Evolutionary conservation across 2,888 invertebrate species (phyloP).

Genomic region (Bruchidius siliquastri): DNA sequence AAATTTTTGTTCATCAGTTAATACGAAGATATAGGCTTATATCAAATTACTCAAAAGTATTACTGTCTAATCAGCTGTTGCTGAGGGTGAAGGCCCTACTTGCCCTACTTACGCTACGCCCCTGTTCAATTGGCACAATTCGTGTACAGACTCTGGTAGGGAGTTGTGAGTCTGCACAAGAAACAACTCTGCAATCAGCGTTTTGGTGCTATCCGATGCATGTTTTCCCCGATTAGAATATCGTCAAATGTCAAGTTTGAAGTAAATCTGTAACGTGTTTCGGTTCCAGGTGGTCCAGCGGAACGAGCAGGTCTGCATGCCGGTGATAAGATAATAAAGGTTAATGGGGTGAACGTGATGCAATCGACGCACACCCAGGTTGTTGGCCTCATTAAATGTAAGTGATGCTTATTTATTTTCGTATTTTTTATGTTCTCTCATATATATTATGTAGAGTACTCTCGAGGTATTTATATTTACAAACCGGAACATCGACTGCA

Average conservation of each 20-base stretch:
- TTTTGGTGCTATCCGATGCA: too few species aligned
- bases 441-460: conserved; percentile 7
- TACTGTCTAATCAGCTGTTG: too few species aligned
- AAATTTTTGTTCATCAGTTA: too few species aligned
- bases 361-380: conserved; percentile 92
- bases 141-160: too few species aligned
- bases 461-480: background rate
- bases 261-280: background rate
- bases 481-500: background rate
- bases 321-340: conserved; percentile 90
- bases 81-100: too few species aligned
- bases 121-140: too few species aligned
- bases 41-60: too few species aligned
- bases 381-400: conserved; percentile 91
- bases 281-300: conserved; percentile 77
- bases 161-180: too few species aligned
- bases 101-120: too few species aligned
- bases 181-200: too few species aligned
- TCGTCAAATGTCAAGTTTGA: background rate
- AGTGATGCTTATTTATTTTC: conserved; percentile 41
- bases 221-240: background rate
- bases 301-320: conserved; percentile 87
- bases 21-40: too few species aligned
- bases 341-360: conserved; percentile 87
- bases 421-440: background rate